Evolutionary conservation across 1,140 invertebrate genomes (phyloP).

Genomic region (Pollicipes pollicipes): DNA sequence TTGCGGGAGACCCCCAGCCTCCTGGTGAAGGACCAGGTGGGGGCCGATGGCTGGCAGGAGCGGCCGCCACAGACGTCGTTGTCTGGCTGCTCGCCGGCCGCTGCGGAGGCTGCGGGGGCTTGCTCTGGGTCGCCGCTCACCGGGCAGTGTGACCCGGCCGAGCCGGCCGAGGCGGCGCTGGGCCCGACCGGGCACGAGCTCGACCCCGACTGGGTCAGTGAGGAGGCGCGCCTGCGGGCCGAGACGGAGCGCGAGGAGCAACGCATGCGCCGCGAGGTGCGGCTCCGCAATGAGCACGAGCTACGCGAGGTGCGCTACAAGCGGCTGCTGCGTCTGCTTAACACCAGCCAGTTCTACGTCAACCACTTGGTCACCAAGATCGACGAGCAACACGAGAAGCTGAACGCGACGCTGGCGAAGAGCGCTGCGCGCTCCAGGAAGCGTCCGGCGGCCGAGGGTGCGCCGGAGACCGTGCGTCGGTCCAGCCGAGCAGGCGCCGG

Average conservation of each 20-base stretch:
- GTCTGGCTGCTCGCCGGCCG: too few species aligned
- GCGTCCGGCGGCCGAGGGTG: neutral
- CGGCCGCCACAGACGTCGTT: too few species aligned
- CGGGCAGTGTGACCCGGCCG: neutral
- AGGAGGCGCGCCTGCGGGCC: neutral
- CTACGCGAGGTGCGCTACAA: neutral
- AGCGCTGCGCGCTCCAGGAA: neutral
- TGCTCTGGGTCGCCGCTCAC: neutral
- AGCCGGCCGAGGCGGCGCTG: neutral
- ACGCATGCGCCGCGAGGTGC: neutral
- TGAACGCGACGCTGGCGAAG: neutral
- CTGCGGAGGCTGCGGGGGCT: too few species aligned
- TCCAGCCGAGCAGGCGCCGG: neutral
- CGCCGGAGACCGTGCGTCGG: neutral
- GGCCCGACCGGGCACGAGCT: neutral
- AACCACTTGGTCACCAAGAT: neutral
- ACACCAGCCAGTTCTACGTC: neutral
- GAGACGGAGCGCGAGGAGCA: neutral
- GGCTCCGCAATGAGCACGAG: neutral
- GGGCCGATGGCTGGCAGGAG: too few species aligned
- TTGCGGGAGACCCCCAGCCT: too few species aligned
- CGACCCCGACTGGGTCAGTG: neutral
- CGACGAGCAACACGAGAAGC: neutral
- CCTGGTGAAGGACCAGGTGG: too few species aligned
- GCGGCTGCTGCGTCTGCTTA: neutral